phyloP scores from a whole-genome alignment of 1,140 invertebrate species.

The Orchesella cincta region DNA sequence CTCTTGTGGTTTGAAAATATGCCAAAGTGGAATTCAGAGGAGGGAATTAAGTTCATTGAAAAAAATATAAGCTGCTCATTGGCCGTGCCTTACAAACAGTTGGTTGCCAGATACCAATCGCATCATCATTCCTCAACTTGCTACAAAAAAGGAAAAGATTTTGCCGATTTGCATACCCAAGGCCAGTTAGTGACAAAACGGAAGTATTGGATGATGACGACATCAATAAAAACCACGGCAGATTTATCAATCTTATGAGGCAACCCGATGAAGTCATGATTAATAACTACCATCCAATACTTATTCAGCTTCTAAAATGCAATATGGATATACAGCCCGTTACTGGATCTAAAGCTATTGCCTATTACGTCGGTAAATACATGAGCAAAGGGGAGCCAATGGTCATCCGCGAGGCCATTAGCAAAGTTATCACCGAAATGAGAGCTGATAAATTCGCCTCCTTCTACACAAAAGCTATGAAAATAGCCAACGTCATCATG shows the following conservation, averaged over 20 bases:
- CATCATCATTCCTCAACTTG: not conserved
- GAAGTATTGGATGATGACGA: conserved; percentile 27
- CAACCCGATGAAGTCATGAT: conserved; percentile 40
- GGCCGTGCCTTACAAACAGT: not conserved
- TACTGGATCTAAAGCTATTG: conserved; percentile 52
- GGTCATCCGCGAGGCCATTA: conserved; percentile 47
- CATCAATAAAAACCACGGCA: conserved; percentile 31
- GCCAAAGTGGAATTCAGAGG: conserved; percentile 53
- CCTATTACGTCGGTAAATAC: conserved; percentile 57
- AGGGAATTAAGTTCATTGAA: conserved; percentile 47
- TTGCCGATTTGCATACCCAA: conserved; percentile 26
- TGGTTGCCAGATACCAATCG: not conserved
- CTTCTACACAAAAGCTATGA: not conserved
- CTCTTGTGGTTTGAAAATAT: conserved; percentile 55
- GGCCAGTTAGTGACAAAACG: conserved; percentile 27
- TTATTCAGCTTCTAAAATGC: conserved; percentile 52
- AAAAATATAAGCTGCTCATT: conserved; percentile 26
- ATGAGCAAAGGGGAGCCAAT: conserved; percentile 55
- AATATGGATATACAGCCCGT: conserved; percentile 55
- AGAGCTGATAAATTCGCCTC: conserved; percentile 50
- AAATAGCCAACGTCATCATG: conserved; percentile 31
- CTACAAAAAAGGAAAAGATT: conserved; percentile 8
- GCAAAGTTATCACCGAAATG: conserved; percentile 51
- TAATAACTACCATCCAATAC: conserved; percentile 52
- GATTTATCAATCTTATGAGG: conserved; percentile 35